Evolutionary conservation across 2,888 invertebrate species (phyloP).

Genomic region (Eremobia ochroleuca): DNA sequence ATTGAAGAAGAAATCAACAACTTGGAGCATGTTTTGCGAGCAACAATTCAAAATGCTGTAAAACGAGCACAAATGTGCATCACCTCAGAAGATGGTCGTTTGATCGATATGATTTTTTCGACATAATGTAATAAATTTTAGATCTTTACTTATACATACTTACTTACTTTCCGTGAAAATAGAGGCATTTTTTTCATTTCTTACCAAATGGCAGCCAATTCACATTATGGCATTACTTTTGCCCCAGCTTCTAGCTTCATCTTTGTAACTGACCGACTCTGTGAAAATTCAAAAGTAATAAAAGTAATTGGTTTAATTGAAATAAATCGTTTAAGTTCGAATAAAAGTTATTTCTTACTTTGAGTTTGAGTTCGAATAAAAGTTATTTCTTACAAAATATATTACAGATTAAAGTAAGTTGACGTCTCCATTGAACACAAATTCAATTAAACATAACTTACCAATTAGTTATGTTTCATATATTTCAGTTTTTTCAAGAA

Average conservation of each 20-base stretch:
- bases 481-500: background rate
- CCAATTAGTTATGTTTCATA: background rate
- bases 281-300: background rate
- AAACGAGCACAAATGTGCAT: too few relatives aligned
- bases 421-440: background rate
- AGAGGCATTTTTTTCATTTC: background rate
- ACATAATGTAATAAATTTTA: background rate
- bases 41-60: background rate
- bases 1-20: background rate
- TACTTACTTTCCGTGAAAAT: background rate
- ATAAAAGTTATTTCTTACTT: background rate
- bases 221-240: background rate
- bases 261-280: background rate
- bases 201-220: background rate
- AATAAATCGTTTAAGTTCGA: background rate
- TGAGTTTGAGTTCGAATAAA: background rate
- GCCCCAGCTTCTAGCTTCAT: background rate
- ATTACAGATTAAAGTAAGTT: background rate
- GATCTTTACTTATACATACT: background rate
- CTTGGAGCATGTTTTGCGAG: background rate
- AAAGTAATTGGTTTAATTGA: background rate
- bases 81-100: too few relatives aligned
- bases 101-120: too few relatives aligned
- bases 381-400: background rate
- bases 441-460: background rate